Percentiles rank a stretch among this genome's conserved stretches.
Evolutionary conservation across 1,140 invertebrate genomes (phyloP).

Genomic region (Pomacea maculata): DNA sequence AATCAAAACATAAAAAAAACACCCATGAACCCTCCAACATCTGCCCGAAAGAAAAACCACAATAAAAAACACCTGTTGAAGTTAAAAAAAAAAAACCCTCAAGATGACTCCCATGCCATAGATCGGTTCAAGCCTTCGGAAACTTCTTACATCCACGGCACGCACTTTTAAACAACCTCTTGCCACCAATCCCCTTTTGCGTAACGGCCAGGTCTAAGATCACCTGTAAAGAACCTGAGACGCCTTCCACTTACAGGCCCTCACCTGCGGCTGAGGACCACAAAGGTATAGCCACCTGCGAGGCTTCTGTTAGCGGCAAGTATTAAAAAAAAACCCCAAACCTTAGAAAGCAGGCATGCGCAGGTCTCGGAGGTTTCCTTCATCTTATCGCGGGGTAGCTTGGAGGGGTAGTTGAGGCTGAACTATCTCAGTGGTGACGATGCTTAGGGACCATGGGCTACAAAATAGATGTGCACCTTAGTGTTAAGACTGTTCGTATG

Average conservation of each 20-base stretch:
- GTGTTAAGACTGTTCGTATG: neutral
- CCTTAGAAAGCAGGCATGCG: neutral
- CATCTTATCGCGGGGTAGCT: neutral
- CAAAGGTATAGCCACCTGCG: no score
- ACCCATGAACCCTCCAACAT: no score
- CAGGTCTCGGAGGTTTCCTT: neutral
- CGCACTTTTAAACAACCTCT: no score
- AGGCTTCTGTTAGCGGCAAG: neutral
- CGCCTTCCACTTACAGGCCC: neutral
- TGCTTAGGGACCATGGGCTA: neutral
- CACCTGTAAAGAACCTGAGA: neutral
- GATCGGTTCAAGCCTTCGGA: no score
- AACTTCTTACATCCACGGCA: no score
- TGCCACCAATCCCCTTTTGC: neutral
- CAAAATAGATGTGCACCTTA: neutral
- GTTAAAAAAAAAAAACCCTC: no score
- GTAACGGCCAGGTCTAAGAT: neutral
- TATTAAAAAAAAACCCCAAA: neutral
- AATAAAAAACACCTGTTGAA: no score
- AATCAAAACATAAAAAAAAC: no score
- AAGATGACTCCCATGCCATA: no score
- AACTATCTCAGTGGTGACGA: neutral
- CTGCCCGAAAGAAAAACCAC: no score
- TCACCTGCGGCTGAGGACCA: neutral
- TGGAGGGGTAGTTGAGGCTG: neutral